phyloP scores from a whole-genome alignment of 2,113 vertebrate genomes.

The Ptyas mucosa region DNA sequence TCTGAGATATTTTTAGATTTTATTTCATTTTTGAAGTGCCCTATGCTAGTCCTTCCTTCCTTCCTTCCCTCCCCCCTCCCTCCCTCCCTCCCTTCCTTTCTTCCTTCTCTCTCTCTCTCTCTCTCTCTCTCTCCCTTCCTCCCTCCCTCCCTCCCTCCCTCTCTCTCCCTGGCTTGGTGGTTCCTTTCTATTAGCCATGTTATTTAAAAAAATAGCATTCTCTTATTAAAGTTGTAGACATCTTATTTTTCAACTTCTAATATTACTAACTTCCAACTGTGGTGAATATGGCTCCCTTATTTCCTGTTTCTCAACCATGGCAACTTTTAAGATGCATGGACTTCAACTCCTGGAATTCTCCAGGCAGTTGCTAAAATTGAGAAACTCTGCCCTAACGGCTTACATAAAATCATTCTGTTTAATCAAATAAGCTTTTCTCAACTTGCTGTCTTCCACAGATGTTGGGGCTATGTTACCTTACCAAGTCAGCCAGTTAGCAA shows the following conservation, averaged over 20 bases:
- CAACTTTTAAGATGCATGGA: neutral
- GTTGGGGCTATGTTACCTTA: neutral
- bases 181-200: neutral
- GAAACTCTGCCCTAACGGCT: neutral
- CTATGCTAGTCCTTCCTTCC: neutral
- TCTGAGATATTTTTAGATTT: neutral
- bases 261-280: neutral
- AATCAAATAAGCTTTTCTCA: neutral
- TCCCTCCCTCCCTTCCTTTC: too few relatives aligned
- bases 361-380: neutral
- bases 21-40: neutral
- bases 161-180: too few relatives aligned
- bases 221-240: neutral
- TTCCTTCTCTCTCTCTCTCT: too few relatives aligned
- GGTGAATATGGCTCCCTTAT: neutral
- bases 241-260: neutral
- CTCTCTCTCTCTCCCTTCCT: too few relatives aligned
- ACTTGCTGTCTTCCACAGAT: neutral
- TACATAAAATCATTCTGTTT: neutral
- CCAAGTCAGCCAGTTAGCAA: neutral
- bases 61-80: neutral
- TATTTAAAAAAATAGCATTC: neutral
- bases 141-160: too few relatives aligned
- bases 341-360: neutral
- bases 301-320: neutral